Percentiles rank a stretch among this genome's conserved stretches.
These are phyloP conservation scores for Trichacis sp. DNA, from an alignment of 2,888 invertebrate genomes.

Conservation along the genomic window DNA sequence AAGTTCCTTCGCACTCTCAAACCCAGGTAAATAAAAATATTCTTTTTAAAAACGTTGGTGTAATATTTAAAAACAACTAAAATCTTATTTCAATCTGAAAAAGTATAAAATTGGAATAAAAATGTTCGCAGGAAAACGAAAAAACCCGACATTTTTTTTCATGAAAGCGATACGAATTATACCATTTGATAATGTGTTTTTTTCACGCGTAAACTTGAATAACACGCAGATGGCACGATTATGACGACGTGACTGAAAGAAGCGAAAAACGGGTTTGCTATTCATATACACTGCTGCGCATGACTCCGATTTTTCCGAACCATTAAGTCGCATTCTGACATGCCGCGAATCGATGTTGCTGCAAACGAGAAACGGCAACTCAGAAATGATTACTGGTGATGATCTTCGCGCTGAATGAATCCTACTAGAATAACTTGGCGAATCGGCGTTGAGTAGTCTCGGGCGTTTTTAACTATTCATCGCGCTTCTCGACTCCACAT, in stretches of 20 bases:
- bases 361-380: constrained; percentile 62
- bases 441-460: constrained; percentile 15
- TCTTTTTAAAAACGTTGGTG: neutral
- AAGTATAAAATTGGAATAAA: too few species aligned
- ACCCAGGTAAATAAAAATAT: constrained; percentile 1
- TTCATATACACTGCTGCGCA: constrained; percentile 60
- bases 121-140: too few species aligned
- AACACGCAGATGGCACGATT: constrained; percentile 43
- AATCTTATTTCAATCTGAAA: too few species aligned
- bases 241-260: constrained; percentile 55
- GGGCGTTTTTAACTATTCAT: constrained; percentile 2
- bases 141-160: too few species aligned
- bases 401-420: constrained; percentile 39
- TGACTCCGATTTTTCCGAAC: constrained; percentile 67
- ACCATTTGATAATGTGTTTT: too few species aligned
- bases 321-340: constrained; percentile 60
- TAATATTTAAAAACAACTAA: too few species aligned
- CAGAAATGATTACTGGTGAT: constrained; percentile 59
- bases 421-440: constrained; percentile 22
- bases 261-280: constrained; percentile 63
- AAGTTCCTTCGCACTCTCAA: neutral
- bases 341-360: constrained; percentile 61
- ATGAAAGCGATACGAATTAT: too few species aligned
- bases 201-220: constrained; percentile 22
- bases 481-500: neutral